A percentile compares a stretch with the other conserved stretches of the same genome.
Conservation (phyloP, 2,113 vertebrate genomes). For the Carlito syrichta region DNA sequence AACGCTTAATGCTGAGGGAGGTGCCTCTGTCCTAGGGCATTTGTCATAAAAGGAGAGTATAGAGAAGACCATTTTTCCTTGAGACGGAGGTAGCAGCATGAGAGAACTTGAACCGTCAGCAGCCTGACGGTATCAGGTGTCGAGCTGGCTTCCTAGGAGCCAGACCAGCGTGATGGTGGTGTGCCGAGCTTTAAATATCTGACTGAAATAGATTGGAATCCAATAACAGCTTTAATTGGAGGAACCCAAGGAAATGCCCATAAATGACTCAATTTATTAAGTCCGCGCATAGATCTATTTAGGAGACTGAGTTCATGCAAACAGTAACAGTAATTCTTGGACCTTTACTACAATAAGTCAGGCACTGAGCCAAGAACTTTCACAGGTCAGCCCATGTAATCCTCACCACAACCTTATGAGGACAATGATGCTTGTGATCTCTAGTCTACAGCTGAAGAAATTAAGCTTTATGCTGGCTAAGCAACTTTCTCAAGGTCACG, state of each 20-base stretch:
- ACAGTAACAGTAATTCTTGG: background rate
- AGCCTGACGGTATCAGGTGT: background rate
- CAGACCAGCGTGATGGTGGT: background rate
- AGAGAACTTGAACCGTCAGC: background rate
- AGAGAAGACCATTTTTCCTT: background rate
- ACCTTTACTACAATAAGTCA: background rate
- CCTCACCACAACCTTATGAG: background rate
- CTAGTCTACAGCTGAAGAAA: background rate
- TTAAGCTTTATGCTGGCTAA: background rate
- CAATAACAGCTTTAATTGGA: slow-evolving; percentile 2
- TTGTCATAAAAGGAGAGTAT: background rate
- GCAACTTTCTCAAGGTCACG: background rate
- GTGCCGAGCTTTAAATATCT: slow-evolving; percentile 31
- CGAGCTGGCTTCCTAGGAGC: background rate
- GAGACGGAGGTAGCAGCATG: background rate
- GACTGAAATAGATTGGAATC: slow-evolving; percentile 45
- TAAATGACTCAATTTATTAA: background rate
- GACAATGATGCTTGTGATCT: background rate
- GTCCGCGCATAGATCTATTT: background rate
- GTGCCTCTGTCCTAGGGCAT: background rate
- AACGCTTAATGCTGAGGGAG: background rate
- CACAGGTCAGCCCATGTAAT: background rate
- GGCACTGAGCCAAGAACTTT: background rate
- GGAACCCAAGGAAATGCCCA: background rate
- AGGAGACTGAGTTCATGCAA: background rate